Evolutionary conservation across 2,888 invertebrate genomes (phyloP), one percentile per base, ranked within the genome.

Genomic region (Myopa testacea): DNA sequence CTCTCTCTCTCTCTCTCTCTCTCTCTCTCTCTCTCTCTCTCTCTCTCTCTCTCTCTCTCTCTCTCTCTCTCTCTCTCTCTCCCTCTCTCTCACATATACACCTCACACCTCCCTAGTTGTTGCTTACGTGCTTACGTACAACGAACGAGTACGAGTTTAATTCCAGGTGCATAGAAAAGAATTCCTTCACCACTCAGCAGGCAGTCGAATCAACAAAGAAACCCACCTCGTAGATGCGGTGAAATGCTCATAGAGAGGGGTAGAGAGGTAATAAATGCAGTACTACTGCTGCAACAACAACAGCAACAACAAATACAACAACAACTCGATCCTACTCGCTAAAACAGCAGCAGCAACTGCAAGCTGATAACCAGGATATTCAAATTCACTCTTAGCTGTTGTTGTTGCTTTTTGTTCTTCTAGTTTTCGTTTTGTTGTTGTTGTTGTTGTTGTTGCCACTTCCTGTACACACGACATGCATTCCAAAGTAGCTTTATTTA

Each of bases 401-500:
- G 45, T 45, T 10, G 45, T 10, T 45, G 45, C 45, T 3, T 45
- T 10, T 45, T 45, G 3, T 55, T 55, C 55, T 55, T 55, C 55
- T 55, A 1, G 16, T 55, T 55, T 55, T 55, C n/a, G 10, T 8
- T 4, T 14, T 38, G 38, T 8, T 65, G 16, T 38, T 65, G 65
- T 38, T 38, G 1, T 26, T 12, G 63, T 63, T 10, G 26, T 26
- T 63, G 63, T 19, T 63, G 37, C 10, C 14, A 14, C 16, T 55
- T 55, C 65, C 38, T 14, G 38, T 3, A 45, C 45, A 45, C 62
- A 62, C 4, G 4, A 62, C 62, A 62, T 26, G 26, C 62, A 26
- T 62, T 75, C 67, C 75, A 40, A 73, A 75, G 55, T 37, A 40
- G 60, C 60, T 55, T 69, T 68, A 45, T 69, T 75, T 60, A 60